Evolutionary conservation across 1,140 invertebrate genomes (phyloP).

Genomic region (Bombus pascuorum): DNA sequence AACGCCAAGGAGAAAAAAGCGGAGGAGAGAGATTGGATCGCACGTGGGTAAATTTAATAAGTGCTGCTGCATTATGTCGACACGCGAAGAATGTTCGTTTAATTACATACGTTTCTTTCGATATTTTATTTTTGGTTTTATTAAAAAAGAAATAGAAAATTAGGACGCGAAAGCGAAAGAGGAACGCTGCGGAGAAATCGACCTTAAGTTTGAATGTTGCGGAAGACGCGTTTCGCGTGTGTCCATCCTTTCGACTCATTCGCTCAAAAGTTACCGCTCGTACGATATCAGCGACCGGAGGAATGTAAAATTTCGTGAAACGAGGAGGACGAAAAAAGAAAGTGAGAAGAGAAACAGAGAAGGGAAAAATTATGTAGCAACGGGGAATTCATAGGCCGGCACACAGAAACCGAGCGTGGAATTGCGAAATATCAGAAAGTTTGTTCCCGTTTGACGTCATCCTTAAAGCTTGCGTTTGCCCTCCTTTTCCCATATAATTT

Average conservation of each 20-base stretch:
- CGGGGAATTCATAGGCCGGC: slow-evolving; percentile 48
- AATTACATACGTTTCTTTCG: background rate
- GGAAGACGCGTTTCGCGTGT: slow-evolving; percentile 18
- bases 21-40: background rate
- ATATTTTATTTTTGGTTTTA: too few species aligned
- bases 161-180: background rate
- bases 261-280: slow-evolving; percentile 38
- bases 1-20: too few species aligned
- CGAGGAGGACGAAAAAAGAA: background rate
- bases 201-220: slow-evolving; percentile 18
- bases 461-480: slow-evolving; percentile 12
- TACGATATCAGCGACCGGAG: slow-evolving; percentile 30
- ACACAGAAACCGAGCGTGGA: slow-evolving; percentile 46
- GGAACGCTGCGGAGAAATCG: slow-evolving; percentile 15
- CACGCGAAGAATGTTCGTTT: background rate
- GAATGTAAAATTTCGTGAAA: slow-evolving; percentile 55
- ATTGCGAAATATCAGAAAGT: slow-evolving; percentile 62
- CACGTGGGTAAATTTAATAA: slow-evolving; percentile 5
- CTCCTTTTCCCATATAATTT: background rate
- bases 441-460: slow-evolving; percentile 41
- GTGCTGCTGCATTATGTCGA: background rate
- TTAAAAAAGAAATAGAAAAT: too few species aligned
- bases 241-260: slow-evolving; percentile 2
- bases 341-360: rapidly evolving
- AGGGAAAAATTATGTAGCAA: background rate